phyloP scores from a whole-genome alignment of 2,113 vertebrate genomes.

The Gnathonemus longibarbis region DNA sequence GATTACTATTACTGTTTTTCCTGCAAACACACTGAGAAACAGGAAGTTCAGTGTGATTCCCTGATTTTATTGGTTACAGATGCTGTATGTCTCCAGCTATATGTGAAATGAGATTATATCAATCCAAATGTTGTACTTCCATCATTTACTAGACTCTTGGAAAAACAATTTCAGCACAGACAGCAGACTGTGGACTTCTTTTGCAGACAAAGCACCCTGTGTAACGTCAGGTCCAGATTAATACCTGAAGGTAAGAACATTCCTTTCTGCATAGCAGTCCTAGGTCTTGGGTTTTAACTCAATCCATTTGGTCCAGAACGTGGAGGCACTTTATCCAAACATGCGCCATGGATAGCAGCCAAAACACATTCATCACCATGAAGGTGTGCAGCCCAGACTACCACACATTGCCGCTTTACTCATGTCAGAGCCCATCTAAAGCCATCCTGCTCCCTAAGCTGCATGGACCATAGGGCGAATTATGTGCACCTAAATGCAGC shows the following conservation, averaged over 20 bases:
- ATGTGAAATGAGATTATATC: not conserved
- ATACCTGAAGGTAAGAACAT: slow-evolving; percentile 18
- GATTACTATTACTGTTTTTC: not conserved
- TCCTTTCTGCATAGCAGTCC: slow-evolving; percentile 11
- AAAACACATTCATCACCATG: not conserved
- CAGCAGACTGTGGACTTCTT: not conserved
- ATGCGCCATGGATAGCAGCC: not conserved
- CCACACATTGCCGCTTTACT: not conserved
- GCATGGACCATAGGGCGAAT: not conserved
- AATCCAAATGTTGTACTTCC: not conserved
- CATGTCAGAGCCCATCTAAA: not conserved
- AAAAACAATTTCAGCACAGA: not conserved
- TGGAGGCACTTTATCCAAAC: slow-evolving; percentile 19
- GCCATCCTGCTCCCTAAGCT: not conserved
- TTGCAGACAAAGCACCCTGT: not conserved
- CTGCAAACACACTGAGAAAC: not conserved
- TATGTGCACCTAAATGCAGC: not conserved
- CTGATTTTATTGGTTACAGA: not conserved
- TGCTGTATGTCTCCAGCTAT: not conserved
- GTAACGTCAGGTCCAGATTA: slow-evolving; percentile 15
- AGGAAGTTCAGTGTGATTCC: not conserved
- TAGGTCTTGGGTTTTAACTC: slow-evolving; percentile 14
- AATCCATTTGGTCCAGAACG: slow-evolving; percentile 15
- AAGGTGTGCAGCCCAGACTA: not conserved
- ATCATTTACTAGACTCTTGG: not conserved